These are phyloP conservation scores for Chloroceryle amazona DNA, from an alignment of 2,797 vertebrate genomes.

Conservation along the genomic window DNA sequence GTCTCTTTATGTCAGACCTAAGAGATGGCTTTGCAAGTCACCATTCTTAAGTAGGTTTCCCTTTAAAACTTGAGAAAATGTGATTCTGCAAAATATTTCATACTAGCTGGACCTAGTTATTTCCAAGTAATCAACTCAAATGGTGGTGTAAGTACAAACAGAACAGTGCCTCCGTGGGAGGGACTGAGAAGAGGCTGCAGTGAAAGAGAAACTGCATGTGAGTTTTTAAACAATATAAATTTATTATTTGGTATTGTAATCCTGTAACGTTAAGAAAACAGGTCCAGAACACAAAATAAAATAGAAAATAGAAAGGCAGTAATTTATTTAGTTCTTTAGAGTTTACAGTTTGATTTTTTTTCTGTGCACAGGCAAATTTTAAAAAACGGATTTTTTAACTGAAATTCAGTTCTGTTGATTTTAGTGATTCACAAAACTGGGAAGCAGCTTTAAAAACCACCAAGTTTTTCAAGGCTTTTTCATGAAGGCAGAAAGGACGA, in stretches of 20 bases:
- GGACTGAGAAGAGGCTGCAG: background rate
- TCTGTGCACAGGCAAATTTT: background rate
- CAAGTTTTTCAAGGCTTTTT: background rate
- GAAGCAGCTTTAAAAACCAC: background rate
- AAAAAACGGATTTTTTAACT: background rate
- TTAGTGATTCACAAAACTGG: background rate
- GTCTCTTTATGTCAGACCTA: background rate
- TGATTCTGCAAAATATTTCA: background rate
- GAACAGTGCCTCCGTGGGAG: fast-evolving
- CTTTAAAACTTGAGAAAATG: background rate
- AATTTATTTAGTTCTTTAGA: background rate
- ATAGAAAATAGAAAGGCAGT: background rate
- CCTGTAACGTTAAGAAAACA: background rate
- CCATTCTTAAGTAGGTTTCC: background rate
- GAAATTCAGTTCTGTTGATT: background rate
- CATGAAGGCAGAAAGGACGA: background rate
- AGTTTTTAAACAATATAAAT: background rate
- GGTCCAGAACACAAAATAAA: background rate
- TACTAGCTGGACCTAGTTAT: background rate
- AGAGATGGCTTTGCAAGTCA: background rate
- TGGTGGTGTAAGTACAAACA: background rate
- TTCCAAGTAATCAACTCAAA: background rate
- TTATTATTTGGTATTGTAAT: background rate
- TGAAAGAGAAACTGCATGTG: background rate
- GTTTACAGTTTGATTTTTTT: background rate